Evolutionary conservation across 2,797 vertebrate genomes (phyloP).

Genomic region (Epinephelus malabaricus): DNA sequence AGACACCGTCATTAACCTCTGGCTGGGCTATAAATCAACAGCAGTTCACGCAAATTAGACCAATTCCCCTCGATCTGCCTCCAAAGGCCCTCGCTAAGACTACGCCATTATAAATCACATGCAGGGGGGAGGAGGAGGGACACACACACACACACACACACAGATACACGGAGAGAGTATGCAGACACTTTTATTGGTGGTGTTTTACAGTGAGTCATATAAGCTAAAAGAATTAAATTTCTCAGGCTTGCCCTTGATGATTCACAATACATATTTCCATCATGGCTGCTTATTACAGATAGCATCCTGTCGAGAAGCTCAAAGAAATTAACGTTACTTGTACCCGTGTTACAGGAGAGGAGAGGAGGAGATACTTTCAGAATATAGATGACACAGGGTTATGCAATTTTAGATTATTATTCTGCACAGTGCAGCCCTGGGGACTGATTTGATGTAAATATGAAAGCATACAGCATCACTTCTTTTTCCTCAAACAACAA

Average conservation of each 20-base stretch:
- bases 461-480: constrained; percentile 51
- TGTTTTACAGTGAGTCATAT: constrained; percentile 72
- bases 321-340: constrained; percentile 48
- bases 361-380: constrained; percentile 34
- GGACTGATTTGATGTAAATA: constrained; percentile 67
- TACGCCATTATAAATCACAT: constrained; percentile 74
- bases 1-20: constrained; percentile 92
- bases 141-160: neutral
- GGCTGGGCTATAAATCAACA: constrained; percentile 90
- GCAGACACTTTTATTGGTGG: constrained; percentile 60
- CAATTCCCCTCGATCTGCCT: constrained; percentile 81
- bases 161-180: constrained; percentile 24
- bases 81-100: constrained; percentile 65
- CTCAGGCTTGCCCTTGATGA: constrained; percentile 57
- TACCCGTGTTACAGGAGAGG: constrained; percentile 13
- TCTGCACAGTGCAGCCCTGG: constrained; percentile 47
- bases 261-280: constrained; percentile 59
- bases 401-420: constrained; percentile 61
- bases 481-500: constrained; percentile 35
- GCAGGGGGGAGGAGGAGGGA: neutral
- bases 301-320: constrained; percentile 34
- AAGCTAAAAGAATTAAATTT: constrained; percentile 63
- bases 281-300: constrained; percentile 59
- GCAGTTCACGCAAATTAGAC: constrained; percentile 88
- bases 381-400: constrained; percentile 60